These are phyloP conservation scores for Psix sp. DNA, from an alignment of 1,140 invertebrate species.

Conservation along the genomic window DNA sequence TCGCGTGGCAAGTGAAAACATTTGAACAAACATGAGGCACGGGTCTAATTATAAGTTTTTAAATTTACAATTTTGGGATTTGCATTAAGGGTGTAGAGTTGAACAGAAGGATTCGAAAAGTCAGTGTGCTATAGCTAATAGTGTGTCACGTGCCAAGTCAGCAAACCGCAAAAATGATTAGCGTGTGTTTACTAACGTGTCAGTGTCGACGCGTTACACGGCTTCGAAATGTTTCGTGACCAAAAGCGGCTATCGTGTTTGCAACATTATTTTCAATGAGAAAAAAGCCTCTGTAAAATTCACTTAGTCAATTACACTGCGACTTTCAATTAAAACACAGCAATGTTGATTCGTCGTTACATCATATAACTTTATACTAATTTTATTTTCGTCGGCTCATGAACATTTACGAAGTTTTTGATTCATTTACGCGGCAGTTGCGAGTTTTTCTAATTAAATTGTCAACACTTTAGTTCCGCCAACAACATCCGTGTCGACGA, in stretches of 20 bases:
- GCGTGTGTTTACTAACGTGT: slow-evolving; percentile 60
- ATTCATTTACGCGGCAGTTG: slow-evolving; percentile 19
- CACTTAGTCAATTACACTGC: slow-evolving; percentile 46
- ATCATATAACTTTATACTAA: slow-evolving; percentile 33
- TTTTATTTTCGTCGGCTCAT: slow-evolving; percentile 20
- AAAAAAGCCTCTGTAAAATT: slow-evolving; percentile 37
- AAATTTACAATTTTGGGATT: too few relatives aligned
- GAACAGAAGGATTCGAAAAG: slow-evolving; percentile 46
- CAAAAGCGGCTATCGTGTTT: slow-evolving; percentile 62
- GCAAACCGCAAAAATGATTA: slow-evolving; percentile 59
- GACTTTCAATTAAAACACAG: slow-evolving; percentile 52
- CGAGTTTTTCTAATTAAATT: slow-evolving; percentile 32
- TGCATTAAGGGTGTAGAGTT: neutral
- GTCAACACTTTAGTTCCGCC: slow-evolving; percentile 1
- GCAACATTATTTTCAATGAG: slow-evolving; percentile 50
- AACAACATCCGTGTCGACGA: neutral
- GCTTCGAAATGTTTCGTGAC: slow-evolving; percentile 65
- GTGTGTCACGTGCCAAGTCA: slow-evolving; percentile 61
- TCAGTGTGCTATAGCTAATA: slow-evolving; percentile 40
- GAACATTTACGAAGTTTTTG: slow-evolving; percentile 20
- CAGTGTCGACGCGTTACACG: slow-evolving; percentile 63
- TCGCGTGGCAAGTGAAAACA: too few relatives aligned
- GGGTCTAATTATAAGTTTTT: too few relatives aligned
- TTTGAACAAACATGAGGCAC: too few relatives aligned
- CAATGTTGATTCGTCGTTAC: slow-evolving; percentile 42